Base-by-base conservation (phyloP, 53 echinoderm and acorn worm genomes). In the Henricia sp. region DNA sequence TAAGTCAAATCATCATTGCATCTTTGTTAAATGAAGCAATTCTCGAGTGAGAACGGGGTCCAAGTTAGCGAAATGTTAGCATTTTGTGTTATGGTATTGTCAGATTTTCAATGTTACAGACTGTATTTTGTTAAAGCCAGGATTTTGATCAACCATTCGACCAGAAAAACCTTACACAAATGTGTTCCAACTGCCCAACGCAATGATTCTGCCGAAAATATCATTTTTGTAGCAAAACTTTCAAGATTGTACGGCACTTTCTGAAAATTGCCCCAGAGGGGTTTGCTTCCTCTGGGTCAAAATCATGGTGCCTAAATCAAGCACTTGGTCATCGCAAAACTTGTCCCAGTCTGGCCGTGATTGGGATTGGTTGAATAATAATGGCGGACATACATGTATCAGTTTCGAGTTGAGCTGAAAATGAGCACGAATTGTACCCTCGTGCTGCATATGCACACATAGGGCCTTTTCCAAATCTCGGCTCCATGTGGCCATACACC, bases 261-360 rank as follows among this genome's bases (percentile, higher is more conserved):
- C 65, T 65, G 65, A 65, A 65, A 65, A 65, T 65, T 65, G 65
- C 5, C 36, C 35, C 17, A 35, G 65, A 65, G 4, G 34, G 36
- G 8, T 65, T 8, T 35, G 2, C 2, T 19, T 23, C 16, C 16
- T 65, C 65, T 35, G 25, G 35, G 65, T 65, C 65, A 65, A 65
- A 65, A 65, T 65, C 65, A 34, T 35, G 34, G 65, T 65, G 65
- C 65, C 65, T 25, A 65, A 0, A 65, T 65, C 37, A 35, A 65
- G 14, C 3, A 17, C 2, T 8, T 65, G 37, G 28, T 9, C 65
- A 14, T 26, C 2, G 35, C n/a, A n/a, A 16, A 16, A 17, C 37
- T 37, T 37, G 37, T 65, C 5, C 65, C 65, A 34, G 16, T 28
- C 58, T 13, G 1, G 27, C 53, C 0, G 19, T 58, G 3, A 10